Conservation (phyloP, 2,888 invertebrate genomes). For the Trimorus sp. region DNA sequence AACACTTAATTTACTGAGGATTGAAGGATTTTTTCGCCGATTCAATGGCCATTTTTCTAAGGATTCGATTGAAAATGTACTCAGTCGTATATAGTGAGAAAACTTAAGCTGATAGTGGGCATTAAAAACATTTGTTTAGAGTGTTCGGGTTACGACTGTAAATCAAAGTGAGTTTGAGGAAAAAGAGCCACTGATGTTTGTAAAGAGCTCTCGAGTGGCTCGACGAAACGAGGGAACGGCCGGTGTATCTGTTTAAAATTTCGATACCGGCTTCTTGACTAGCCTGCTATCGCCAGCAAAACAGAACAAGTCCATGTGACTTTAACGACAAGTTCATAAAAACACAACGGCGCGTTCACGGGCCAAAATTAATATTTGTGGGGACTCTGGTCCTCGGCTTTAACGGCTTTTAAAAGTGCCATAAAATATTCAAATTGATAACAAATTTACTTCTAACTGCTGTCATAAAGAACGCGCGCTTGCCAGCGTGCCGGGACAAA, state of each 20-base stretch:
- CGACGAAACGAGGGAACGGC: too few relatives aligned
- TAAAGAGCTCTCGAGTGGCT: too few relatives aligned
- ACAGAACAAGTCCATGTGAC: slow-evolving; percentile 16
- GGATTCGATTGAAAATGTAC: too few relatives aligned
- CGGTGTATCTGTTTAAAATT: background rate
- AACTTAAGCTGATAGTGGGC: too few relatives aligned
- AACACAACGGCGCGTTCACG: slow-evolving; percentile 27
- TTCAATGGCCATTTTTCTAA: too few relatives aligned
- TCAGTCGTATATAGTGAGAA: too few relatives aligned
- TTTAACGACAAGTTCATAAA: slow-evolving; percentile 46
- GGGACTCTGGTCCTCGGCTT: slow-evolving; percentile 8
- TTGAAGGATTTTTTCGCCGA: too few relatives aligned
- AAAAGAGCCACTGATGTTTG: too few relatives aligned
- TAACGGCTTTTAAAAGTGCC: slow-evolving; percentile 44
- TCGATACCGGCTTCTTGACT: background rate
- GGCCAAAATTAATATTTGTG: slow-evolving; percentile 37
- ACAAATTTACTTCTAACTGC: slow-evolving; percentile 41
- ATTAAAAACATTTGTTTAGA: too few relatives aligned
- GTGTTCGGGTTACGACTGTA: too few relatives aligned
- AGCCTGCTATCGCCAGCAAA: background rate
- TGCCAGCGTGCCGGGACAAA: slow-evolving; percentile 22
- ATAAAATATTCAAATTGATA: slow-evolving; percentile 59
- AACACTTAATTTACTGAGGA: too few relatives aligned
- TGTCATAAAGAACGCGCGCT: slow-evolving; percentile 23
- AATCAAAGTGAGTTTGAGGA: too few relatives aligned